phyloP scores from a whole-genome alignment of 2,797 vertebrate genomes.

The Clarias fuscus region DNA sequence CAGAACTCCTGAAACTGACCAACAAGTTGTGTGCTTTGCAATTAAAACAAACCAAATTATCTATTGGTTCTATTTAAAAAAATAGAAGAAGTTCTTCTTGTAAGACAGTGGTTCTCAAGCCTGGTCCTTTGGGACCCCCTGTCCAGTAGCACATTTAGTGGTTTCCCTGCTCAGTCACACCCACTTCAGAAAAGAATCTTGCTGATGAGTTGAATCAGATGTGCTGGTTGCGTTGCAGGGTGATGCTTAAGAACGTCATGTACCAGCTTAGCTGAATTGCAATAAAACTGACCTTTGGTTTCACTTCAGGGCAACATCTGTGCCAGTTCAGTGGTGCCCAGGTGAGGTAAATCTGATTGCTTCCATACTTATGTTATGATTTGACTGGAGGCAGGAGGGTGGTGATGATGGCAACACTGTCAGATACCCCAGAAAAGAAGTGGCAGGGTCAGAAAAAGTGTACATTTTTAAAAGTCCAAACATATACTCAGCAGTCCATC shows the following conservation, averaged over 20 bases:
- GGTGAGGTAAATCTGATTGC: slow-evolving; percentile 52
- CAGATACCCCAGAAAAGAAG: not conserved
- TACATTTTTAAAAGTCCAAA: slow-evolving; percentile 26
- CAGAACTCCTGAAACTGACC: not conserved
- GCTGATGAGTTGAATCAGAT: no score
- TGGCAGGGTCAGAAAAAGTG: not conserved
- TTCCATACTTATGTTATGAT: slow-evolving; percentile 41
- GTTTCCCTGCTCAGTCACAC: no score
- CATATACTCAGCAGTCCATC: slow-evolving; percentile 18
- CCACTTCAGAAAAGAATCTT: no score
- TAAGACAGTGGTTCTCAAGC: not conserved
- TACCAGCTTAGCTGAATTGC: not conserved
- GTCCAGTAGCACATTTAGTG: no score
- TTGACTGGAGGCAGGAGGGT: slow-evolving; percentile 20
- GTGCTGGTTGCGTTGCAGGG: no score
- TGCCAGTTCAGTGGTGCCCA: not conserved
- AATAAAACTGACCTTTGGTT: slow-evolving; percentile 12
- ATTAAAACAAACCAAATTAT: not conserved
- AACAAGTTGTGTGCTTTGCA: not conserved
- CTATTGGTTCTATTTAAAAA: not conserved
- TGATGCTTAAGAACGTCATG: not conserved
- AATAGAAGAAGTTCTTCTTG: not conserved
- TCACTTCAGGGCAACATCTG: slow-evolving; percentile 15
- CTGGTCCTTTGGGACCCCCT: no score
- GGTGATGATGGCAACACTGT: not conserved